Evolutionary conservation across 2,797 vertebrate genomes (phyloP).

Genomic region (Sebastes glaucus): DNA sequence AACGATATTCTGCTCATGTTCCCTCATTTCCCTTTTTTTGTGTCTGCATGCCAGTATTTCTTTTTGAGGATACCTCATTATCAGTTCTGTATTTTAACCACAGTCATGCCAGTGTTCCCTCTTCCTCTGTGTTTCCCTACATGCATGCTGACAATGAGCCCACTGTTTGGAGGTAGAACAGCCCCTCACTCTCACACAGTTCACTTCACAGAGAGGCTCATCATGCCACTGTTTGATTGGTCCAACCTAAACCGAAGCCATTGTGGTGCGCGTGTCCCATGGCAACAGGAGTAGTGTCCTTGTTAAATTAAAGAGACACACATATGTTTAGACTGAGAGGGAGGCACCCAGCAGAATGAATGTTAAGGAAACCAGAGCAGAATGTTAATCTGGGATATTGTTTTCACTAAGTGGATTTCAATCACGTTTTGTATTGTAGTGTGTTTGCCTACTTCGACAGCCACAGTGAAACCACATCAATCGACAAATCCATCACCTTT

Average conservation of each 20-base stretch:
- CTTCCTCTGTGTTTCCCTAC: conserved; percentile 37
- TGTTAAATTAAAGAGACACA: conserved; percentile 13
- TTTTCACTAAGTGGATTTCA: background rate
- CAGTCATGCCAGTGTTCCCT: conserved; percentile 16
- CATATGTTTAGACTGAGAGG: background rate
- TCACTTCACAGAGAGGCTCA: conserved; percentile 38
- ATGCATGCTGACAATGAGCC: conserved; percentile 71
- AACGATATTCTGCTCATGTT: conserved; percentile 5
- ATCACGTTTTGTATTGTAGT: background rate
- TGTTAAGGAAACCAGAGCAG: background rate
- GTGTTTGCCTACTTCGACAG: background rate
- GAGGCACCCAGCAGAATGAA: background rate
- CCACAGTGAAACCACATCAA: background rate
- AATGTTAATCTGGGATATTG: background rate
- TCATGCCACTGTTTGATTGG: conserved; percentile 42
- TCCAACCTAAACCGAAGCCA: conserved; percentile 32
- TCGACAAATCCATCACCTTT: background rate
- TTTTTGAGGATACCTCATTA: background rate
- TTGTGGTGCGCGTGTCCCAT: conserved; percentile 43
- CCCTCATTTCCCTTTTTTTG: background rate
- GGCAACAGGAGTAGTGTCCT: conserved; percentile 42
- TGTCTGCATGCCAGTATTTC: conserved; percentile 24
- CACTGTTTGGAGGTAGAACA: conserved; percentile 59
- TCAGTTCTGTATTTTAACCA: conserved; percentile 33
- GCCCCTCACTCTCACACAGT: conserved; percentile 52